Base-by-base conservation (phyloP, 1,140 invertebrate species). In the Amyelois transitella region DNA sequence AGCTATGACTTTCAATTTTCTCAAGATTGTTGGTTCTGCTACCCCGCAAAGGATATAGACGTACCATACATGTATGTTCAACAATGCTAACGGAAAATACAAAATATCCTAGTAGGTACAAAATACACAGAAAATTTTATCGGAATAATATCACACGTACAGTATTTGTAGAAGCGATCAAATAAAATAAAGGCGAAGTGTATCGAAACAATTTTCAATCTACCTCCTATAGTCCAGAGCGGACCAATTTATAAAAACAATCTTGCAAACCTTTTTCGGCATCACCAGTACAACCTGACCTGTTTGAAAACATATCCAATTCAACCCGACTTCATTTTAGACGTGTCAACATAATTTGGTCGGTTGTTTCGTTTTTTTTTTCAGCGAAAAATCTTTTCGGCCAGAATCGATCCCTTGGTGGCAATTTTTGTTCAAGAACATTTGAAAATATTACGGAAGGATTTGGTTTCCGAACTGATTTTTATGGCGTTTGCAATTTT, bases 141-240 rank as follows among this genome's bases (percentile, higher is more conserved):
- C 32, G n/a, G 32, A 38, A 38, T 2, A 38, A 38, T 38, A 38
- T 38, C 19, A 12, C 45, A 21, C 18, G 8, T 12, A 21, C 45
- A 10, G 19, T 59, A 59, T 55, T 59, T 53, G 51, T 50, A 22
- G 45, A 28, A 60, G 54, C 60, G 61, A 67, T 64, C 64, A 64
- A 74, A 78, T 75, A 74, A 74, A 74, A 75, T 78, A 76, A 74
- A 72, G 43, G 59, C 50, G 50, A 63, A 60, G 48, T 64, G 64
- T 64, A 62, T 50, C 66, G 54, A 68, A 69, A 73, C 72, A 75
- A 70, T 74, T 70, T 78, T 77, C 77, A 77, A 80, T 80, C 75
- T 6, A 17, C 28, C 55, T 60, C 59, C 61, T 66, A 63, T 60
- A 25, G 61, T 6, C 21, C 47, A 28, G 43, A 54, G 48, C 45